Percentiles rank a stretch among this genome's conserved stretches.
Evolutionary conservation across 2,113 vertebrate genomes (phyloP).

Genomic region (Thamnaconus septentrionalis): DNA sequence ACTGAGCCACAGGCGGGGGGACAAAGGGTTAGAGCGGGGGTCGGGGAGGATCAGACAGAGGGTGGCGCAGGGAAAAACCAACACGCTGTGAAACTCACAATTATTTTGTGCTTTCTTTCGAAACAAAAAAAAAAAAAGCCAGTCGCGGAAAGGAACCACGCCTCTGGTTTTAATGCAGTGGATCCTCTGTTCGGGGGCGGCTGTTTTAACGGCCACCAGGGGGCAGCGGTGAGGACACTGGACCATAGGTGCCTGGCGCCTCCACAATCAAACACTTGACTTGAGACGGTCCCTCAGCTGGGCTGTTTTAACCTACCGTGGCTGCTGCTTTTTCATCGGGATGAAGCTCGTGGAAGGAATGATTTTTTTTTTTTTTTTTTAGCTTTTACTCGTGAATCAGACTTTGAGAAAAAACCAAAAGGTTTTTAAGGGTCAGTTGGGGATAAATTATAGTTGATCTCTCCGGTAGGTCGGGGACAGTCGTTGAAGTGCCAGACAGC

Average conservation of each 20-base stretch:
- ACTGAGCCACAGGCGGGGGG: constrained; percentile 75
- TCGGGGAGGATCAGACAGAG: not conserved
- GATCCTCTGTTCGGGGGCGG: constrained; percentile 3
- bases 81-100: constrained; percentile 71
- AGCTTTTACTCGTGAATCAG: constrained; percentile 16
- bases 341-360: constrained; percentile 26
- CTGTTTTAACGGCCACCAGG: constrained; percentile 31
- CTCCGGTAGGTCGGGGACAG: constrained; percentile 35
- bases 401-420: not conserved
- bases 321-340: constrained; percentile 45
- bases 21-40: too few relatives aligned
- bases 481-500: constrained; percentile 68
- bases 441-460: constrained; percentile 22
- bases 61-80: constrained; percentile 26
- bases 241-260: constrained; percentile 40
- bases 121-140: constrained; percentile 3
- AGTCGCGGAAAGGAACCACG: constrained; percentile 21
- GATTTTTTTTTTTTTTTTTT: not conserved
- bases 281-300: constrained; percentile 27
- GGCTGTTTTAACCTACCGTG: constrained; percentile 28
- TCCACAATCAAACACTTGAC: constrained; percentile 40
- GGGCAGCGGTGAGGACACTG: constrained; percentile 37
- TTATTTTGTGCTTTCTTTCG: constrained; percentile 55
- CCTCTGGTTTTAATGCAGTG: too few relatives aligned
- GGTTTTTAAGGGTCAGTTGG: constrained; percentile 26